Percentiles rank a stretch among this genome's conserved stretches.
Evolutionary conservation across 2,888 invertebrate species (phyloP).

Genomic region (Morpho deidamia): DNA sequence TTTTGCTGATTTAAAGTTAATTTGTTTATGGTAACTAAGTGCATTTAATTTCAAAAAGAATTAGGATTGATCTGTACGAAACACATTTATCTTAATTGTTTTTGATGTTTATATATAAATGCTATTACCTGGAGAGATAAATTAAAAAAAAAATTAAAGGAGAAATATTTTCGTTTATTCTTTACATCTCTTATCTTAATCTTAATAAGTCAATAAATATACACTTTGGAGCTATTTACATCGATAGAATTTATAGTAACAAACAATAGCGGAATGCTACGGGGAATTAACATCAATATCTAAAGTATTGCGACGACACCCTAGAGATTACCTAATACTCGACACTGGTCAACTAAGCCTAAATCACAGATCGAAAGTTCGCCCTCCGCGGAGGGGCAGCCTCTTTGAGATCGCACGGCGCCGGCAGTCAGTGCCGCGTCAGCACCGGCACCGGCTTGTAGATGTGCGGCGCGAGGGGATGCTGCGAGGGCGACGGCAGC

Average conservation of each 20-base stretch:
- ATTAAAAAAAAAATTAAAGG: constrained; percentile 44
- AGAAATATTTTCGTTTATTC: constrained; percentile 56
- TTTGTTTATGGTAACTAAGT: too few relatives aligned
- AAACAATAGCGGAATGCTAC: constrained; percentile 57
- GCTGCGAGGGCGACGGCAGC: constrained; percentile 57
- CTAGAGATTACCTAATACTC: constrained; percentile 9
- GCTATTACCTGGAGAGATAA: constrained; percentile 16
- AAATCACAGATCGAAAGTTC: constrained; percentile 66
- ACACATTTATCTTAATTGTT: too few relatives aligned
- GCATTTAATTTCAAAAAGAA: too few relatives aligned
- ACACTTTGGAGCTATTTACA: constrained; percentile 67
- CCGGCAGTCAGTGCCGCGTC: constrained; percentile 63
- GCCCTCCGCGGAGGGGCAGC: constrained; percentile 37
- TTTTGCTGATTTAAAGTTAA: too few relatives aligned
- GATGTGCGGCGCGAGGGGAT: constrained; percentile 62
- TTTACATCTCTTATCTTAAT: constrained; percentile 55
- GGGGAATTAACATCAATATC: constrained; percentile 31
- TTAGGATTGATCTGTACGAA: too few relatives aligned
- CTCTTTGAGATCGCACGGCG: constrained; percentile 30
- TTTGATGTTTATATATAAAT: neutral
- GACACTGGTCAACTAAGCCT: constrained; percentile 41
- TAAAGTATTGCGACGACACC: constrained; percentile 27
- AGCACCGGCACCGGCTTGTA: constrained; percentile 79
- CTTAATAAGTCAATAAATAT: constrained; percentile 67
- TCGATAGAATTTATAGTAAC: constrained; percentile 32